Evolutionary conservation across 1,140 invertebrate species (phyloP), one percentile per base, ranked within the genome.

Genomic region (Drosophila willistoni): DNA sequence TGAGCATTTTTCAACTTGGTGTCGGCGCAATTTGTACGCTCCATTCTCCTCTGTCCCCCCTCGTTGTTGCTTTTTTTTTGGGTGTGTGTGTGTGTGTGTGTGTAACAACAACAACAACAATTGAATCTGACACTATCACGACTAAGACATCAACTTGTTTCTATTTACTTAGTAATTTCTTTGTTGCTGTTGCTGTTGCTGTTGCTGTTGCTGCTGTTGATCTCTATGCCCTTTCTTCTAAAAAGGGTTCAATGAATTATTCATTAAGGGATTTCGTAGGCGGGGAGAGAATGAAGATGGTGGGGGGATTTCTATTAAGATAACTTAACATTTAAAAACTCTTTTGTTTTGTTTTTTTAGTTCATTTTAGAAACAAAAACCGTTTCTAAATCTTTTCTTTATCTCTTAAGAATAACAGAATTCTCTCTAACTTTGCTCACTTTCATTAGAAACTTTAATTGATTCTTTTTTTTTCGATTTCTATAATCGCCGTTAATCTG

Each of bases 1-100:
- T 73, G 42, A 74, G 64, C 70, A 79, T 68, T 78, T 79, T 83
- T 83, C 80, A 78, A 69, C 73, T 87, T 87, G 76, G 79, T 87
- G 83, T 87, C 80, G 80, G 56, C 63, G 71, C 81, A 80, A 77
- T 77, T 81, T 81, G 77, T 79, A 77, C 7, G 44, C 44, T 51
- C 19, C 19, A 19, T 10, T 51, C 44, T 12, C 19, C 19, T 2
- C 36, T 13, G 9, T 13, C 3, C 36, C 10, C 1, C 36, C 36
- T 34, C 12, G 25, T 57, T 7, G 22, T n/a, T 29, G 22, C 10
- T 33, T 1, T 59, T 1, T 59, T 59, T 13, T 59, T 59, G 13
- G 13, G 13, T 44, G 22, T 25, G 25, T 25, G 25, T 25, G 2
- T 25, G 25, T 25, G 25, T 19, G 19, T 25, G 25, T 25, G 25